Evolutionary conservation across 2,888 invertebrate species (phyloP).

Genomic region (Spatulosminthurus flaviceps): DNA sequence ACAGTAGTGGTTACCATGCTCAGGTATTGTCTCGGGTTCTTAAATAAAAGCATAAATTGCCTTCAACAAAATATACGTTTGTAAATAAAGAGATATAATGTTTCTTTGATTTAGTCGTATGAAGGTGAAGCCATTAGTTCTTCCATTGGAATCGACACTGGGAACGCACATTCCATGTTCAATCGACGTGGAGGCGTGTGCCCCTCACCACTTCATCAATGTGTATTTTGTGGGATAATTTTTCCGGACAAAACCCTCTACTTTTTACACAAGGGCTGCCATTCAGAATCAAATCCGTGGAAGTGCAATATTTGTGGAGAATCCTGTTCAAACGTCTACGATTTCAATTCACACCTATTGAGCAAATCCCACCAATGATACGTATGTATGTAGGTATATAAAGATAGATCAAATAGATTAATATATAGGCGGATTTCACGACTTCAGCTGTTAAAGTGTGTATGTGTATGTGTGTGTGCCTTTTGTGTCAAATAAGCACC

Average conservation of each 20-base stretch:
- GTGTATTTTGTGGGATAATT: conserved; percentile 90
- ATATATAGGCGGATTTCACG: background rate
- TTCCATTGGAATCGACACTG: conserved; percentile 58
- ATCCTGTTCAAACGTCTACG: conserved; percentile 92
- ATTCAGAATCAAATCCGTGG: conserved; percentile 96
- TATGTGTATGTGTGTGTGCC: background rate
- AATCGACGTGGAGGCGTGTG: conserved; percentile 56
- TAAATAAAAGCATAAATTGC: too few species aligned
- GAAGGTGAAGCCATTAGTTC: conserved; percentile 66
- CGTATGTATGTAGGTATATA: too few species aligned
- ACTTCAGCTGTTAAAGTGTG: background rate
- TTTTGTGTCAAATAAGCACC: background rate
- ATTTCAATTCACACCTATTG: conserved; percentile 94
- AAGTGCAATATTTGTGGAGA: conserved; percentile 98
- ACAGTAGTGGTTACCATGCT: conserved; percentile 32
- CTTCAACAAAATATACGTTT: too few species aligned
- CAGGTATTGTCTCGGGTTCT: too few species aligned
- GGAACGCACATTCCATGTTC: conserved; percentile 57
- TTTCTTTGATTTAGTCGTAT: conserved; percentile 64
- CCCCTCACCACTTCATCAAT: conserved; percentile 69
- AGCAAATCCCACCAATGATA: conserved; percentile 88
- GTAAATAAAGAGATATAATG: too few species aligned
- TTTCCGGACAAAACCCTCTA: conserved; percentile 96
- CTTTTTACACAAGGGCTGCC: conserved; percentile 97
- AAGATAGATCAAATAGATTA: background rate